phyloP scores from a whole-genome alignment of 2,888 invertebrate species.

The Cephus runcator region DNA sequence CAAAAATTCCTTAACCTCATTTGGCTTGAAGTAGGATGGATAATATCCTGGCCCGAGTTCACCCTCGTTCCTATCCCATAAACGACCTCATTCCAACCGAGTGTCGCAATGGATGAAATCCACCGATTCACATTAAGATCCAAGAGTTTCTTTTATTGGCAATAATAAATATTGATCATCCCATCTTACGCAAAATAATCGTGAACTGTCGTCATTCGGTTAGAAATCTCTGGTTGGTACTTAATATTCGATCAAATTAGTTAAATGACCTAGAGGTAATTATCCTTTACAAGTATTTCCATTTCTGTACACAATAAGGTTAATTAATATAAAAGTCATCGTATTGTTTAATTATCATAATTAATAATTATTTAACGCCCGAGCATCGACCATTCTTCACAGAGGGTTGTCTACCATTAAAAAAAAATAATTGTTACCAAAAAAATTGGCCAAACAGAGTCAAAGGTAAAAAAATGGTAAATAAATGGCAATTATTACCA shows the following conservation, averaged over 20 bases:
- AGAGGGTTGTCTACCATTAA: no score
- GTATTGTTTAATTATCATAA: no score
- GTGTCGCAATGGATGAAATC: not conserved
- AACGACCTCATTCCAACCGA: not conserved
- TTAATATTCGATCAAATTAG: not conserved
- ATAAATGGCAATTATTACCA: no score
- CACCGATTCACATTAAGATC: not conserved
- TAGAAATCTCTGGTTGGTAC: not conserved
- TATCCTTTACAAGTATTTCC: not conserved
- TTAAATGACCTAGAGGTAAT: not conserved
- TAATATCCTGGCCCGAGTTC: not conserved
- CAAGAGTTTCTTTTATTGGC: not conserved
- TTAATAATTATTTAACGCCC: no score
- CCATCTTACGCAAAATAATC: not conserved
- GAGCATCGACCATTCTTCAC: no score
- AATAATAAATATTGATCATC: not conserved
- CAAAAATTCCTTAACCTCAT: not conserved
- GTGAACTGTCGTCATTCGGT: not conserved
- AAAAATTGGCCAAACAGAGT: no score
- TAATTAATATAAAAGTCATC: no score
- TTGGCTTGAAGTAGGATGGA: not conserved
- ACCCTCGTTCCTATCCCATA: not conserved
- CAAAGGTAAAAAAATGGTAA: no score
- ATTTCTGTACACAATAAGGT: not conserved
- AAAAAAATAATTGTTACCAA: no score